phyloP scores from a whole-genome alignment of 1,140 invertebrate genomes.

The Coelopa frigida region DNA sequence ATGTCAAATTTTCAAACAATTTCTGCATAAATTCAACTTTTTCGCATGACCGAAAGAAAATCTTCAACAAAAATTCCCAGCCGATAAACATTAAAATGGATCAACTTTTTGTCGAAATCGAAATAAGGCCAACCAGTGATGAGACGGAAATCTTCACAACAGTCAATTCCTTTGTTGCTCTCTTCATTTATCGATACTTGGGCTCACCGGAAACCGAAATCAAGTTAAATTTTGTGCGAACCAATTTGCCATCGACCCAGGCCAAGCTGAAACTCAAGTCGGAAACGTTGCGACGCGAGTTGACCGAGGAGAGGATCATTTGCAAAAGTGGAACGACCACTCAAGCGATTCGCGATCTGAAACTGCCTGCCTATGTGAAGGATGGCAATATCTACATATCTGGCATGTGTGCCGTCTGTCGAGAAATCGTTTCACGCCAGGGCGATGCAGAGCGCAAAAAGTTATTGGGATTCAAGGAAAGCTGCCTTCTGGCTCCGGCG shows the following conservation, averaged over 20 bases:
- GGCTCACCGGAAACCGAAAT: slow-evolving; percentile 28
- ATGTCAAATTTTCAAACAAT: slow-evolving; percentile 1
- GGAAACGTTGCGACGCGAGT: slow-evolving; percentile 20
- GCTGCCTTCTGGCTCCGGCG: slow-evolving; percentile 71
- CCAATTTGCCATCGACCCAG: not conserved
- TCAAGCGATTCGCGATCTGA: slow-evolving; percentile 27
- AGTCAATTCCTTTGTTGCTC: slow-evolving; percentile 31
- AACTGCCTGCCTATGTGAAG: slow-evolving; percentile 42
- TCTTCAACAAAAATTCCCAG: slow-evolving; percentile 2
- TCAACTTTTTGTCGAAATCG: slow-evolving; percentile 39
- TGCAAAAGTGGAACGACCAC: slow-evolving; percentile 25
- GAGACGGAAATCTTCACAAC: slow-evolving; percentile 36
- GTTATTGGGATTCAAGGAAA: slow-evolving; percentile 67
- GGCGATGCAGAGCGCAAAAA: slow-evolving; percentile 45
- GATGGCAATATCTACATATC: slow-evolving; percentile 56
- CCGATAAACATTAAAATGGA: slow-evolving; percentile 35
- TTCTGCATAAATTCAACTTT: not conserved
- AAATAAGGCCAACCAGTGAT: slow-evolving; percentile 29
- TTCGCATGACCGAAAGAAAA: not conserved
- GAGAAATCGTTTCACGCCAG: slow-evolving; percentile 51
- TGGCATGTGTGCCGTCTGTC: slow-evolving; percentile 56
- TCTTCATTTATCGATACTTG: slow-evolving; percentile 31
- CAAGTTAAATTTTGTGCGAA: slow-evolving; percentile 32
- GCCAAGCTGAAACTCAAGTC: slow-evolving; percentile 28
- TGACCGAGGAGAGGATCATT: slow-evolving; percentile 34